Evolutionary conservation across 2,888 invertebrate genomes (phyloP).

Genomic region (Microctonus brassicae): DNA sequence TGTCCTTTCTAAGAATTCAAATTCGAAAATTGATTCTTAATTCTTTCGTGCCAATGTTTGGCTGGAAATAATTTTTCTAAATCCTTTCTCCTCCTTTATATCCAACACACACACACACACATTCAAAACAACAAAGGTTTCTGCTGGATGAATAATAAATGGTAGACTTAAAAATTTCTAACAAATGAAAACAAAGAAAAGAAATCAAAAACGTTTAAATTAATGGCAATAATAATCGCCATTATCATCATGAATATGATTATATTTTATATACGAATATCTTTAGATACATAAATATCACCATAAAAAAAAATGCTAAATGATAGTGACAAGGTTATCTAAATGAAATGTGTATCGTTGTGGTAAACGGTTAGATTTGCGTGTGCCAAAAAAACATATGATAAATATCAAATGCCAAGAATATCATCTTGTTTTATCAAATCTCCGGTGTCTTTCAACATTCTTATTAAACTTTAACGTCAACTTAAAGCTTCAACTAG

Average conservation of each 20-base stretch:
- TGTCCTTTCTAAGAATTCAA: constrained; percentile 33
- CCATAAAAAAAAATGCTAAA: constrained; percentile 5
- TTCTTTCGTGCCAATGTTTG: not conserved
- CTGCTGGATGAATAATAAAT: not conserved
- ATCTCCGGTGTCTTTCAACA: constrained; percentile 14
- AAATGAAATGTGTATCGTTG: constrained; percentile 23
- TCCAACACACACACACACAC: not conserved
- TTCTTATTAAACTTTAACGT: not conserved
- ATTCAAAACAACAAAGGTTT: not conserved
- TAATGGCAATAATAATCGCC: not conserved
- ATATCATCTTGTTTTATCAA: constrained; percentile 1
- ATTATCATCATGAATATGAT: too few species aligned
- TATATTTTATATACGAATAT: too few species aligned
- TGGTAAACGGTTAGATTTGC: not conserved
- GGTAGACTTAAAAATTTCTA: not conserved
- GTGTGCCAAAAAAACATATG: constrained; percentile 32
- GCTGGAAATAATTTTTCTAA: constrained; percentile 36
- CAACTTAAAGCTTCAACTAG: not conserved
- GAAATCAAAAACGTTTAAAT: not conserved
- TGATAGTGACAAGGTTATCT: constrained; percentile 11
- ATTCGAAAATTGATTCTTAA: constrained; percentile 13
- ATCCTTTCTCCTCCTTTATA: not conserved
- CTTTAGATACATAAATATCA: constrained; percentile 1
- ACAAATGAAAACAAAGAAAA: not conserved
- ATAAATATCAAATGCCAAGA: constrained; percentile 34